Evolutionary conservation across 2,113 vertebrate genomes (phyloP).

Genomic region (Burhinus oedicnemus): DNA sequence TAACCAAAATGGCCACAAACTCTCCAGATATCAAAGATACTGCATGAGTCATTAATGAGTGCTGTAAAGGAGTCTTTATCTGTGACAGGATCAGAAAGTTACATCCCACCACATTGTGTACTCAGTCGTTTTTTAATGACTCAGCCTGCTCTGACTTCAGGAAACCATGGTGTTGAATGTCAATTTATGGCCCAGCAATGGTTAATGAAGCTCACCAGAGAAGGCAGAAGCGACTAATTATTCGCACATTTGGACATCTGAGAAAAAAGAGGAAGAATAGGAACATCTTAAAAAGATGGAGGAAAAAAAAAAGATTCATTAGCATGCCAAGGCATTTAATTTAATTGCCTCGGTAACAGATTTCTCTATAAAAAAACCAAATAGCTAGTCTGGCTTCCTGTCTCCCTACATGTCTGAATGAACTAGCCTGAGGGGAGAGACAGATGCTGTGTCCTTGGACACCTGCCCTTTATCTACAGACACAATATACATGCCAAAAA

Average conservation of each 20-base stretch:
- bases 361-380: not conserved
- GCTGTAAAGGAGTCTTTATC: not conserved
- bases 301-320: accelerated
- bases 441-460: not conserved
- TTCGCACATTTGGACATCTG: not conserved
- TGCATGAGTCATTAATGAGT: not conserved
- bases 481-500: not conserved
- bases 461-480: not conserved
- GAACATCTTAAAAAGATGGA: not conserved
- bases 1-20: not conserved
- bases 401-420: not conserved
- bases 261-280: not conserved
- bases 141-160: not conserved
- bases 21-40: not conserved
- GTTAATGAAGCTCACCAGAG: not conserved
- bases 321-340: not conserved
- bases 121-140: not conserved
- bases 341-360: not conserved
- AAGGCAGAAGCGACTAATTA: not conserved
- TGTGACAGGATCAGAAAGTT: not conserved
- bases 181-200: not conserved
- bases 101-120: not conserved
- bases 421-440: not conserved
- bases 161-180: not conserved
- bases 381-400: not conserved